phyloP scores from a whole-genome alignment of 1,140 invertebrate species.

The Drosophila sucinea region DNA sequence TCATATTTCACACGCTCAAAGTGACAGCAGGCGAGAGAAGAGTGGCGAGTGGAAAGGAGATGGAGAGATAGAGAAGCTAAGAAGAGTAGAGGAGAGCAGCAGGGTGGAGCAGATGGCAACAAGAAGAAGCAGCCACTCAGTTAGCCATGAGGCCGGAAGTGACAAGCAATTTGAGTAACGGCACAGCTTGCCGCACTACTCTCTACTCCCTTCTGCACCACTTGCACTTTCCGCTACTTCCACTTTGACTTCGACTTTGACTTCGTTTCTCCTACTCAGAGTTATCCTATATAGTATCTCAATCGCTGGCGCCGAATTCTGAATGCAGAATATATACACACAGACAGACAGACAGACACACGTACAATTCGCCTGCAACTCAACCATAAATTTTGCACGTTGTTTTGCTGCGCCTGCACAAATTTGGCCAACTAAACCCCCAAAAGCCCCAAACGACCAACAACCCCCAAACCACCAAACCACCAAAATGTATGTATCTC shows the following conservation, averaged over 20 bases:
- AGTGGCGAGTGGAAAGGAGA: neutral
- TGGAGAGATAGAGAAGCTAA: neutral
- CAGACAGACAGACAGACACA: constrained; percentile 8
- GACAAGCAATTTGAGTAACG: constrained; percentile 54
- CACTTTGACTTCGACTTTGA: neutral
- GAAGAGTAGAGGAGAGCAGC: too few relatives aligned
- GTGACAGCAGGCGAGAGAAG: neutral
- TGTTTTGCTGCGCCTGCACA: constrained; percentile 62
- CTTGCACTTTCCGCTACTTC: neutral
- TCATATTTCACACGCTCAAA: constrained; percentile 51
- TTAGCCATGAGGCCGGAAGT: constrained; percentile 36
- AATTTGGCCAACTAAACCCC: constrained; percentile 29
- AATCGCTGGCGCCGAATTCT: constrained; percentile 12
- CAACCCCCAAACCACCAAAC: neutral
- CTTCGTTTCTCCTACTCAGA: neutral
- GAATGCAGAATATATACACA: constrained; percentile 1
- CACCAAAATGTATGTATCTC: too few relatives aligned
- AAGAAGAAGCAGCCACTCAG: constrained; percentile 5
- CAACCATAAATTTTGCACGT: constrained; percentile 70
- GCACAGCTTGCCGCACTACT: constrained; percentile 4
- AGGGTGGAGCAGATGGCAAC: neutral
- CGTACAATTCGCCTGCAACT: constrained; percentile 42
- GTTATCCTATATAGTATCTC: neutral
- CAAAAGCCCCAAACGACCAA: neutral
- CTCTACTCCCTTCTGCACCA: neutral